Conservation (phyloP, 1,140 invertebrate genomes). For the Caenorhabditis elegans region WBcel235 BX284603.4:6996001-6996500, state of each 20-base stretch:
- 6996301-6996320: too few species aligned
- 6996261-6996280: too few species aligned
- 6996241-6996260: too few species aligned
- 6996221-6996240: background rate
- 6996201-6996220: background rate
- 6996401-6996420: background rate
- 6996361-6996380: background rate
- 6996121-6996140: background rate
- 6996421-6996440: too few species aligned
- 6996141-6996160: background rate
- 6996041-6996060: background rate
- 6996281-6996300: too few species aligned
- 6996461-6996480: constrained; percentile 6
- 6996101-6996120: constrained; percentile 4
- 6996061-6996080: constrained; percentile 14
- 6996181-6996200: background rate
- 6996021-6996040: constrained; percentile 31
- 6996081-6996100: constrained; percentile 19
- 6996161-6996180: constrained; percentile 7
- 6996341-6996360: background rate
- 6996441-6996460: too few species aligned
- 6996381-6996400: background rate
- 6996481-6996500: constrained; percentile 53
- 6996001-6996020: constrained; percentile 18
- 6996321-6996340: too few species aligned